A percentile compares a stretch with the other conserved stretches of the same genome.
These are phyloP conservation scores for Chaetorhynchus papuensis DNA, from an alignment of 2,113 vertebrate species.

Conservation along the genomic window DNA sequence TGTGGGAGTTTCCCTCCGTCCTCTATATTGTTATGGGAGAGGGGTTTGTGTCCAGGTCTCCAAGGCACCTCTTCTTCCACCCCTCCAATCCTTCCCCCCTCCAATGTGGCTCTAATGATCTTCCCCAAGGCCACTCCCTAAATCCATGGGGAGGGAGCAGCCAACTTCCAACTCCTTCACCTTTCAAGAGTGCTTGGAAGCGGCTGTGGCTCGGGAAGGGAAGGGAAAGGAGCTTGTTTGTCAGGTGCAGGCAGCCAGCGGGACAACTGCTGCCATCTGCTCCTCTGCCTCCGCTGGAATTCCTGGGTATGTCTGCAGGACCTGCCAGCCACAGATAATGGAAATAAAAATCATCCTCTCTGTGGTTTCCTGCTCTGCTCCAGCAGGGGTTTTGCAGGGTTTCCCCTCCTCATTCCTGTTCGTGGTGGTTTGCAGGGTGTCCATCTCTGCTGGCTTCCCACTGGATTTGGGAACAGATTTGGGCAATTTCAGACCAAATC, in stretches of 20 bases:
- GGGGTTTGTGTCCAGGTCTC: background rate
- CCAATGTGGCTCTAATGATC: rapidly evolving
- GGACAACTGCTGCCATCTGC: slow-evolving; percentile 51
- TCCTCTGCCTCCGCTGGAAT: background rate
- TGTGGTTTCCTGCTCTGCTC: background rate
- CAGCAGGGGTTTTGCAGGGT: too few relatives aligned
- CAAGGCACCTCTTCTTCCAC: background rate
- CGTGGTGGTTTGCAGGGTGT: rapidly evolving
- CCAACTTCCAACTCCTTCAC: background rate
- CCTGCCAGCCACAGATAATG: rapidly evolving
- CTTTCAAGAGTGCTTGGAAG: slow-evolving; percentile 13
- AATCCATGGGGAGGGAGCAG: background rate
- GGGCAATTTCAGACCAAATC: background rate
- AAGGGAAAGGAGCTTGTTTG: background rate
- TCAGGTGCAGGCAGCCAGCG: slow-evolving; percentile 1
- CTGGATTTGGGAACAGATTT: rapidly evolving
- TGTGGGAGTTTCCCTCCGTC: rapidly evolving
- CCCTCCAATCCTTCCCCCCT: background rate
- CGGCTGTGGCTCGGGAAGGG: rapidly evolving
- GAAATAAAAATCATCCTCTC: background rate
- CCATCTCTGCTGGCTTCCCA: background rate
- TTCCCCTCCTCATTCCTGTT: rapidly evolving
- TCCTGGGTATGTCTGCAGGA: background rate
- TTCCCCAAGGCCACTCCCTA: rapidly evolving
- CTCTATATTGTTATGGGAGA: rapidly evolving